Evolutionary conservation across 2,888 invertebrate species (phyloP), one percentile per base, ranked within the genome.

Genomic region (Drosophila kanekoi): DNA sequence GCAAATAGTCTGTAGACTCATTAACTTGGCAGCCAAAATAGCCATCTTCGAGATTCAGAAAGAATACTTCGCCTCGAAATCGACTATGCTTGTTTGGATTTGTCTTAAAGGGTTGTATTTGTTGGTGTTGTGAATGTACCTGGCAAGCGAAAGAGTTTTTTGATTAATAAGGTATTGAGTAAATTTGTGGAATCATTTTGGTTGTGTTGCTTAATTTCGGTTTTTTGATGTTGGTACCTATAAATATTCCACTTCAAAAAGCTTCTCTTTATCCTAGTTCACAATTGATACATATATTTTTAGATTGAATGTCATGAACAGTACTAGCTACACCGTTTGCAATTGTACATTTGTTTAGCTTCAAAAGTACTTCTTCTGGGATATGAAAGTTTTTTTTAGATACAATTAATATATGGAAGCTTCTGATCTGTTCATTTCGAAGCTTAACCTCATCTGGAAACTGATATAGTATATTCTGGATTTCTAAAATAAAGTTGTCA

Each of bases 21-120:
- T 98, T 98, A 90, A 98, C 97, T 95, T 98, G 98, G 94, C 98
- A 98, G 91, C 98, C 98, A 94, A 98, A 98, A 93, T 97, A 98
- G 92, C 98, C 98, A 94, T 98, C 98, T 94, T 98, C 98, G 93
- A 98, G 95, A 94, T 98, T 98, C 93, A 98, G 95, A 94, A 98
- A 97, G 95, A 98, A 98, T 93, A 98, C 96, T 95, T 98, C 98
- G 93, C 96, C 95, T 94, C 95, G 96, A 94, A 96, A 95, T 94
- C 92, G 92, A 91, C 92, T 91, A 86, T 90, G 90, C 88, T 91
- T 79, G 63, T 66, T 92, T 71, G 87, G 77, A 90, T 89, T 90
- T 87, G 91, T 91, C 87, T 92, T 95, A 94, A 96, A 95, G 93
- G 95, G 95, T 93, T 95, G 95, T 81, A 64, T 58, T 88, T 87